These are phyloP conservation scores for Neolamprologus tretocephalus DNA, from an alignment of 2,113 vertebrate species.

Conservation along the genomic window DNA sequence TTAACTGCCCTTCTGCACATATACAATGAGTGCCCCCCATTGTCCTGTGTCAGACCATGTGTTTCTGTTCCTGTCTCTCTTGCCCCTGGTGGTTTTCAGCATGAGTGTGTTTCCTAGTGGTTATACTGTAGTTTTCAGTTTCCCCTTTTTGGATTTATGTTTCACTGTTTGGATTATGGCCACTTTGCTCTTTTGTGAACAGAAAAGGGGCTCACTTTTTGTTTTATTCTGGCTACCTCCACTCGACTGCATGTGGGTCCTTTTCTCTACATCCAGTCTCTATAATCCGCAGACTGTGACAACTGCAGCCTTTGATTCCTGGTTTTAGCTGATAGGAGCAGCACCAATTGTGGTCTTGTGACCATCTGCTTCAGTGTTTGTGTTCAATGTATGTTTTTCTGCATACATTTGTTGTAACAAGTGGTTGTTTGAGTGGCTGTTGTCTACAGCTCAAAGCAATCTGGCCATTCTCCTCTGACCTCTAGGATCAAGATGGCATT, in stretches of 20 bases:
- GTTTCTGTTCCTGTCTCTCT: not conserved
- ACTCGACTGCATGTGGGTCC: not conserved
- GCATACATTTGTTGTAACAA: not conserved
- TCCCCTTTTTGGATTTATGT: not conserved
- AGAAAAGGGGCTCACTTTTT: not conserved
- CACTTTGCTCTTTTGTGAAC: not conserved
- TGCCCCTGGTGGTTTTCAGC: not conserved
- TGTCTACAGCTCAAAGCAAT: not conserved
- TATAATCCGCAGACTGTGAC: not conserved
- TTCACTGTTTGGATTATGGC: not conserved
- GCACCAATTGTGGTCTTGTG: not conserved
- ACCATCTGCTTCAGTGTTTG: not conserved
- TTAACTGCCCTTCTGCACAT: not conserved
- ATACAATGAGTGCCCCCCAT: not conserved
- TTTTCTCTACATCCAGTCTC: not conserved
- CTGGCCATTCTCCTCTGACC: not conserved
- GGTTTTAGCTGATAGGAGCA: not conserved
- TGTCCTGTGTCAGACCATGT: not conserved
- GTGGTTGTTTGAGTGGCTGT: not conserved
- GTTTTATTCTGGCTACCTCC: not conserved
- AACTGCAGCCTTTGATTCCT: not conserved
- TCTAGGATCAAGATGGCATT: not conserved
- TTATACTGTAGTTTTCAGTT: not conserved
- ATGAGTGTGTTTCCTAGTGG: not conserved
- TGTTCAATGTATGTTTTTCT: not conserved